phyloP scores from a whole-genome alignment of 1,140 invertebrate genomes.

The Thaumatotibia leucotreta region DNA sequence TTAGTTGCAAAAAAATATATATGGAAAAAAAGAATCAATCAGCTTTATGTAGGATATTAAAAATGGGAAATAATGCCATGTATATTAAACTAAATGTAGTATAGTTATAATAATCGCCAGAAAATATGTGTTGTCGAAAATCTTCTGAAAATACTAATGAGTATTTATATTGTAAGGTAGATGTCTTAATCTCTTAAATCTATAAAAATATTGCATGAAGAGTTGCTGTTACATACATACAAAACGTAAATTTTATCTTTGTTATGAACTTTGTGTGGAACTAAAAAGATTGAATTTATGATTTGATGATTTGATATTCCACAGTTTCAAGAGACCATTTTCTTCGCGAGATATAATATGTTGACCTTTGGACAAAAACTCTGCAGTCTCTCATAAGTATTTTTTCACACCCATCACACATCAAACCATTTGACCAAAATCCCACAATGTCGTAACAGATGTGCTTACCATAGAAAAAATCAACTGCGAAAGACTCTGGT shows the following conservation, averaged over 20 bases:
- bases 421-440: too few relatives aligned
- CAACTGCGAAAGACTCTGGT: too few relatives aligned
- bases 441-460: too few relatives aligned
- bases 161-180: slow-evolving; percentile 6
- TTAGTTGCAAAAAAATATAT: neutral
- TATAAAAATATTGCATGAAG: neutral
- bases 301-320: too few relatives aligned
- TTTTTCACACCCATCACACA: too few relatives aligned
- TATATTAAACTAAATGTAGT: slow-evolving; percentile 7
- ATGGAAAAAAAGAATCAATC: slow-evolving; percentile 9
- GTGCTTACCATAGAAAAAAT: too few relatives aligned
- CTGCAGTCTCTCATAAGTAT: too few relatives aligned
- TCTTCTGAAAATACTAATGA: slow-evolving; percentile 10
- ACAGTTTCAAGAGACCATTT: too few relatives aligned
- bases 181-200: slow-evolving; percentile 4
- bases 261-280: too few relatives aligned
- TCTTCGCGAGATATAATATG: too few relatives aligned
- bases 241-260: neutral
- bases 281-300: too few relatives aligned
- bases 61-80: neutral
- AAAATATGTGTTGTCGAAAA: slow-evolving; percentile 14
- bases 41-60: slow-evolving; percentile 11
- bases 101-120: slow-evolving; percentile 3
- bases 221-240: neutral
- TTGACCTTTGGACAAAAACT: too few relatives aligned